These are phyloP conservation scores for Periparus ater DNA, from an alignment of 2,797 vertebrate genomes.

Conservation along the genomic window DNA sequence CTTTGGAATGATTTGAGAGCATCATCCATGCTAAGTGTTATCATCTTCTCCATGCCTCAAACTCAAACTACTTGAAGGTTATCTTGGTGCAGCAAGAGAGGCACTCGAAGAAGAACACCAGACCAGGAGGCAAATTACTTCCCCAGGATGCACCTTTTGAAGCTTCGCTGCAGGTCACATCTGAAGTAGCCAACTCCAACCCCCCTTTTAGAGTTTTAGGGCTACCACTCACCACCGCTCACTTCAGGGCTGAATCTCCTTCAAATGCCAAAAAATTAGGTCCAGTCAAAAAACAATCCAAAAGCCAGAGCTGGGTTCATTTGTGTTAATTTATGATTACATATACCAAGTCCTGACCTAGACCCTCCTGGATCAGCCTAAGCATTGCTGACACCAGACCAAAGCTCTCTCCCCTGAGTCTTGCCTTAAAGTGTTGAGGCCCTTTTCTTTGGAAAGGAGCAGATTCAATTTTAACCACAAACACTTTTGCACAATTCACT, in stretches of 20 bases:
- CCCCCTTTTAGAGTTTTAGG: neutral
- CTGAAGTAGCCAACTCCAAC: neutral
- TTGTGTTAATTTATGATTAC: neutral
- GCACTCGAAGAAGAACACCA: neutral
- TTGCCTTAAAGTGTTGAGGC: neutral
- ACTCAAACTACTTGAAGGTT: neutral
- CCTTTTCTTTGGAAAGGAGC: neutral
- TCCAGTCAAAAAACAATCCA: neutral
- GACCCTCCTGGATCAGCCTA: neutral
- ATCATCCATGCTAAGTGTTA: neutral
- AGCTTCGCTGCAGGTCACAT: rapidly evolving
- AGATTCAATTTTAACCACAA: neutral
- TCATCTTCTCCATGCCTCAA: neutral
- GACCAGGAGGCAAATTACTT: neutral
- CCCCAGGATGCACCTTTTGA: rapidly evolving
- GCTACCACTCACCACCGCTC: neutral
- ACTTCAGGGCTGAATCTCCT: neutral
- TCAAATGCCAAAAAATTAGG: neutral
- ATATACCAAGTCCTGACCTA: neutral
- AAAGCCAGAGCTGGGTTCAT: neutral
- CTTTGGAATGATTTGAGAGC: neutral
- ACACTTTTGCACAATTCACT: neutral
- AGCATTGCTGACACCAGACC: neutral
- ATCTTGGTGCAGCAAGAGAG: neutral
- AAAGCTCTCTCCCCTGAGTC: neutral